phyloP scores from a whole-genome alignment of 2,797 vertebrate species.

The Poliocrania exsul region DNA sequence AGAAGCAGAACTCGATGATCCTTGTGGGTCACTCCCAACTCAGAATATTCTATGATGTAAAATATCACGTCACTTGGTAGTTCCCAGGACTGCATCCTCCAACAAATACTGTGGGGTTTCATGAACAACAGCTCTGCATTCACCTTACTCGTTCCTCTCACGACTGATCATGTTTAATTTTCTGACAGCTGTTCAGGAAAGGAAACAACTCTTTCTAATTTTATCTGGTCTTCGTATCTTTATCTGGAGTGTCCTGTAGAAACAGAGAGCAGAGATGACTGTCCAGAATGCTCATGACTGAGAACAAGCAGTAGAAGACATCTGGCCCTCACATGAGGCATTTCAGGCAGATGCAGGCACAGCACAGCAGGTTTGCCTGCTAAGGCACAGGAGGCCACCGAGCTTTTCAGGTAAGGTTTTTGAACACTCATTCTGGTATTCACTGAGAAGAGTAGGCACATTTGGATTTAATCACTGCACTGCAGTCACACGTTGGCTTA shows the following conservation, averaged over 20 bases:
- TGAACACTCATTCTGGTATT: no score
- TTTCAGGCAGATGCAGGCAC: no score
- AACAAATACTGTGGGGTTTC: neutral
- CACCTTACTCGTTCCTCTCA: neutral
- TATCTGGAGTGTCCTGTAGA: neutral
- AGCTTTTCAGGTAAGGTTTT: no score
- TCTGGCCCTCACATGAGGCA: no score
- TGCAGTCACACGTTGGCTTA: no score
- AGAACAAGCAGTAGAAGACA: no score
- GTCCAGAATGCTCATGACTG: no score
- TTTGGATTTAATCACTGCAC: no score
- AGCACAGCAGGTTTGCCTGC: no score
- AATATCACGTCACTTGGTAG: neutral
- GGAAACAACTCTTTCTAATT: neutral
- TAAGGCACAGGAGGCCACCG: no score
- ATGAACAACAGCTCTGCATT: neutral
- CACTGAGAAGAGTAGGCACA: no score
- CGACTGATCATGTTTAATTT: neutral
- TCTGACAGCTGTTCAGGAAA: neutral
- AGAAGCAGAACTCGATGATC: neutral
- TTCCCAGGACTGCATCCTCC: neutral
- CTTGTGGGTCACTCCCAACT: neutral
- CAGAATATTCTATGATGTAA: neutral
- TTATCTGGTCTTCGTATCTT: neutral
- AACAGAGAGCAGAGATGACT: no score